Evolutionary conservation across 2,888 invertebrate genomes (phyloP), one percentile per base, ranked within the genome.

Genomic region (Hypsopygia costalis): DNA sequence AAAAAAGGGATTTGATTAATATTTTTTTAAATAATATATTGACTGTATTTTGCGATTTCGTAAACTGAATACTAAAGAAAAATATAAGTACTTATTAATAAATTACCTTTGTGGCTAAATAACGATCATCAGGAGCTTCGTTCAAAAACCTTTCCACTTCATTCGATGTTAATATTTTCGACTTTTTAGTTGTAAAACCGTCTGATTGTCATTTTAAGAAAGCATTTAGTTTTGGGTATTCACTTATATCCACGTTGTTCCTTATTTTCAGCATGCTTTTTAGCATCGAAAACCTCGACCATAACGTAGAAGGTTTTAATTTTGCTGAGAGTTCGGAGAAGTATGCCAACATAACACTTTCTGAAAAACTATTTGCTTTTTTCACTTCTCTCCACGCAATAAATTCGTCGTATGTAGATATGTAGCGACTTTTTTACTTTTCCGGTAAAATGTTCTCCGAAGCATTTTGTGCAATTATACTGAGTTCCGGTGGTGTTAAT

Each of bases 271-370:
- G 37, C 28, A 43, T 49, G 34, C 35, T 36, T 51, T 51, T 51
- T 32, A 51, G 31, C 47, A 51, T 55, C 16, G 52, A 51, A 29
- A 46, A 53, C 7, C 38, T 38, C 28, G 37, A 34, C 50, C 52
- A 52, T 4, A 16, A 4, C 4, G 16, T 3, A 16, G 16, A 16
- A 2, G 16, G 16, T 16, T 16, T 16, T 2, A 3, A 16, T 16
- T 16, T 16, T 4, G 3, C 16, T 2, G 16, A 2, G 16, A 16
- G 2, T 4, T 16, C 16, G 2, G 2, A 2, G 4, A 16, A 16
- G 16, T 16, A 16, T 3, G 16, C 16, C 4, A 16, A 16, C 16
- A 16, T 2, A 16, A 16, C 16, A 16, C 4, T 16, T 4, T 16
- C 16, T 16, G 16, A 16, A 16, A 16, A 16, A 3, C 3, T 3